Evolutionary conservation across 2,888 invertebrate species (phyloP).

Genomic region (Oxytorus armatus): DNA sequence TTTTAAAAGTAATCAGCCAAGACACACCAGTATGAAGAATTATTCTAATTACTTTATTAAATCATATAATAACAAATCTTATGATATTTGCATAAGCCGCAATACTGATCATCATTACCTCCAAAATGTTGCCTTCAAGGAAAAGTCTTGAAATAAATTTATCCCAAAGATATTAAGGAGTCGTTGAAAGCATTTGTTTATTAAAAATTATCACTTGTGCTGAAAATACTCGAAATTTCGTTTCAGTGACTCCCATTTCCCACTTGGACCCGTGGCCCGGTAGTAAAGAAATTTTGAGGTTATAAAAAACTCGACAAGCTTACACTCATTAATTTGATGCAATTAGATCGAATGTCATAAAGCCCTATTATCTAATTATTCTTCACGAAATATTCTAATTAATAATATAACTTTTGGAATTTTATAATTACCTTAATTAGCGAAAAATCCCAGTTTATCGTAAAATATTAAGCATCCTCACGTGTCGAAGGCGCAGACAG

Average conservation of each 20-base stretch:
- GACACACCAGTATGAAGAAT: too few species aligned
- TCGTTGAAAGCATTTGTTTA: too few species aligned
- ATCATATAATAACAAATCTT: too few species aligned
- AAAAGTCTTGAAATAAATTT: too few species aligned
- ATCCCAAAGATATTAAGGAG: too few species aligned
- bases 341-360: slow-evolving; percentile 1
- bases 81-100: too few species aligned
- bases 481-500: slow-evolving; percentile 50
- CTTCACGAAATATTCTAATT: not conserved
- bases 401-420: not conserved
- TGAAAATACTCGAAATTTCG: too few species aligned
- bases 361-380: not conserved
- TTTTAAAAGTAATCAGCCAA: not conserved
- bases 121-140: too few species aligned
- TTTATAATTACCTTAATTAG: slow-evolving; percentile 50
- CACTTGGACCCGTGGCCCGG: not conserved
- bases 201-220: too few species aligned
- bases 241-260: too few species aligned
- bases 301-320: slow-evolving; percentile 15
- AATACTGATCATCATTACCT: too few species aligned
- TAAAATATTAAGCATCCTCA: slow-evolving; percentile 50
- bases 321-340: not conserved
- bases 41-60: too few species aligned
- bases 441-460: slow-evolving; percentile 31
- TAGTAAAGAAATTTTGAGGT: slow-evolving; percentile 51